Base-by-base conservation (phyloP, 2,888 invertebrate genomes). In the Rhabditoides inermis region DNA sequence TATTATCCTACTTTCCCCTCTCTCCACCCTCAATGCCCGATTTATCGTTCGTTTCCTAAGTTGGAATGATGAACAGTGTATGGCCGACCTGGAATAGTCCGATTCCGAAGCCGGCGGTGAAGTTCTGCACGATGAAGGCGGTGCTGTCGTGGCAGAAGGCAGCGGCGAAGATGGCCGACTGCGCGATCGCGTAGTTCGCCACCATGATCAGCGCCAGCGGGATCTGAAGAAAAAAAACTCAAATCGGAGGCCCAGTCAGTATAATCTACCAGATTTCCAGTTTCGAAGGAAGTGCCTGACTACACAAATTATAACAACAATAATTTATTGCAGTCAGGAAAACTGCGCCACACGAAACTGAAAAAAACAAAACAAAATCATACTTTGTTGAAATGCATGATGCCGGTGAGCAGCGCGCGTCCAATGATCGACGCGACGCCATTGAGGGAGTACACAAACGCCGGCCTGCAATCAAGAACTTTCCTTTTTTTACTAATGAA, bases 351-450 rank as follows among this genome's bases (percentile, higher is more conserved):
- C 4, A 20, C 26, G 27, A 26, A 36, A 4, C n/a, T 30, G 20
- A 18, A 1, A 15, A 54, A 46, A 40, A 44, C n/a, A 22, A 26
- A 6, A 22, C 45, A 20, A n/a, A n/a, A 3, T 12, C 25, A 41
- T 26, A 58, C 59, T 22, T 45, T 51, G 39, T 57, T 46, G 32
- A 51, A 39, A 25, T 50, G 48, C 54, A 65, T 61, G 1, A 61
- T 37, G 25, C 55, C 41, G 0, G 62, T 61, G 0, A 61, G 32
- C 1, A 55, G 39, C 7, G 56, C 42, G 41, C 60, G 53, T 25
- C 65, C 65, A 7, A 53, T 20, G 28, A 65, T 61, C 23, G 60
- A 60, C 1, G 63, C 61, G 7, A 65, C 39, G 25, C 65, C 65
- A 41, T 61, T 61, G 41, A 53, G 61, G 36, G 63, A 58, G 46